Conservation (phyloP, 2,888 invertebrate species). For the Platycnemis pennipes region DNA sequence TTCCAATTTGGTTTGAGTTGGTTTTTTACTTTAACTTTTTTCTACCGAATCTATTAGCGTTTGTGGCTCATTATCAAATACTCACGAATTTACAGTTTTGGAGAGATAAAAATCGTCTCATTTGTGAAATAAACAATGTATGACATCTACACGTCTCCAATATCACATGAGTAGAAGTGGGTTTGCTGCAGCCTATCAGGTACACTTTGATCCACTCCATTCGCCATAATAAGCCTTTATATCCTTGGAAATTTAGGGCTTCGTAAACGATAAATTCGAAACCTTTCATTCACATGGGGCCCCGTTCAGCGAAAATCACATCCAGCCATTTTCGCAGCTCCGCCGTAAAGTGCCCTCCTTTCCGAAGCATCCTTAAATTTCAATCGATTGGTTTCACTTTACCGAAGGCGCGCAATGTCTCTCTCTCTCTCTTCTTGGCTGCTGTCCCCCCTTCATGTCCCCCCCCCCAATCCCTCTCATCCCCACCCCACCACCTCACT, state of each 20-base stretch:
- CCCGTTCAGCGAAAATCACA: conserved; percentile 20
- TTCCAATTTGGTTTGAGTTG: too few species aligned
- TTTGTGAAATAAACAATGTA: too few species aligned
- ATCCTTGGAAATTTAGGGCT: neutral
- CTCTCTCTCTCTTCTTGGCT: neutral
- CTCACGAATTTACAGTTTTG: too few species aligned
- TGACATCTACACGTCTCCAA: too few species aligned
- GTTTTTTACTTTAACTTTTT: too few species aligned
- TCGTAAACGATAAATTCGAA: conserved; percentile 32
- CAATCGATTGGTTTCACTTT: conserved; percentile 41
- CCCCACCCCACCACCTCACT: neutral
- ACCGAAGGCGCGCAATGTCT: neutral
- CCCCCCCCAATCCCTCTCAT: neutral
- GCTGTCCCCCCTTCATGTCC: neutral
- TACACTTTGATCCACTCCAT: neutral
- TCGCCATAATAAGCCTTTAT: neutral
- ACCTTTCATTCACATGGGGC: neutral
- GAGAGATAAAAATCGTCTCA: too few species aligned
- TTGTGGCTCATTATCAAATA: too few species aligned
- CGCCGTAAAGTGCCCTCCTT: neutral
- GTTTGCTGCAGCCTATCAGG: neutral
- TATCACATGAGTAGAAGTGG: too few species aligned
- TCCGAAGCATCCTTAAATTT: conserved; percentile 23
- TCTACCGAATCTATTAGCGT: too few species aligned
- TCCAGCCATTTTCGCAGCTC: conserved; percentile 22